Evolutionary conservation across 2,888 invertebrate species (phyloP).

Genomic region (Sminthurides aquaticus): DNA sequence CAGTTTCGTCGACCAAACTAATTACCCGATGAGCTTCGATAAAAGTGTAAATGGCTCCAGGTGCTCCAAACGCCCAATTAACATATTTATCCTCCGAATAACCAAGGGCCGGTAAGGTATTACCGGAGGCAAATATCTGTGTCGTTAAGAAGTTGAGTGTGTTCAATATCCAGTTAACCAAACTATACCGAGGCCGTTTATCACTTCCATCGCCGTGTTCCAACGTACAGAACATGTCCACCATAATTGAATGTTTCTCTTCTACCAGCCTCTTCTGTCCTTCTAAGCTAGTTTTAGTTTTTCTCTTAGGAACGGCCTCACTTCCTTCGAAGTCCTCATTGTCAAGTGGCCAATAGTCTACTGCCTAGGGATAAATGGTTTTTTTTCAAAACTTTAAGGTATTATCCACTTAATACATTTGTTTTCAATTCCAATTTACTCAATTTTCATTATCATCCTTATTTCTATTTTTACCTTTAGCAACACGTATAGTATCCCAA

Average conservation of each 20-base stretch:
- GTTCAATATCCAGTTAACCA: slow-evolving; percentile 7
- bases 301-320: not conserved
- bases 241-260: not conserved
- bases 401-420: too few species aligned
- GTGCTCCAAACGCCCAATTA: slow-evolving; percentile 94
- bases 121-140: slow-evolving; percentile 40
- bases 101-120: slow-evolving; percentile 58
- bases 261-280: slow-evolving; percentile 30
- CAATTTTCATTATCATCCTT: too few species aligned
- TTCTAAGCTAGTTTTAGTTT: not conserved
- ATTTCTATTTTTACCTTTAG: too few species aligned
- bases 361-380: slow-evolving; percentile 1
- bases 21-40: slow-evolving; percentile 60
- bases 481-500: slow-evolving; percentile 76
- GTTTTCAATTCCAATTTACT: too few species aligned
- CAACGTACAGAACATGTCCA: not conserved
- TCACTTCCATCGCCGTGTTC: not conserved
- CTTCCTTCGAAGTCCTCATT: not conserved
- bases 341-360: slow-evolving; percentile 2
- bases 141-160: slow-evolving; percentile 9
- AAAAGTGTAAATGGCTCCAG: slow-evolving; percentile 70
- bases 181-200: not conserved
- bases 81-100: slow-evolving; percentile 65
- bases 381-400: too few species aligned
- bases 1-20: too few species aligned